Percentiles rank a stretch among this genome's conserved stretches.
These are phyloP conservation scores for Halcyon badia DNA, from an alignment of 2,797 vertebrate genomes.

Conservation along the genomic window DNA sequence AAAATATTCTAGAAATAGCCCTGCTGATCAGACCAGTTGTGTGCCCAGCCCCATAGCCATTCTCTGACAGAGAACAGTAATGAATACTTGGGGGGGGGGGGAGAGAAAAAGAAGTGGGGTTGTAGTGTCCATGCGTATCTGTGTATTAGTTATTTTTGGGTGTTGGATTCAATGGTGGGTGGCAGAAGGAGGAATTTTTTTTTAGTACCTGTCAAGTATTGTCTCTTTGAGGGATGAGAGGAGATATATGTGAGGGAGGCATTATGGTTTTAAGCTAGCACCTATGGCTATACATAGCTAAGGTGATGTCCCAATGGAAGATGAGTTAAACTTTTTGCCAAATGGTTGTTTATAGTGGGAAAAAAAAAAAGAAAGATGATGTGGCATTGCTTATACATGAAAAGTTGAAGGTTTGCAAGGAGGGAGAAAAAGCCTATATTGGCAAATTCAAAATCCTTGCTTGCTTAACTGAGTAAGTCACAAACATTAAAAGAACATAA, in stretches of 20 bases:
- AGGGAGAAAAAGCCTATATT: background rate
- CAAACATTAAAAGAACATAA: conserved; percentile 4
- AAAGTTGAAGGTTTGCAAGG: conserved; percentile 11
- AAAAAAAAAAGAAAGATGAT: background rate
- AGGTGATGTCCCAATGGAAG: background rate
- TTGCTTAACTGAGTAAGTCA: conserved; percentile 35
- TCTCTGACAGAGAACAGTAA: background rate
- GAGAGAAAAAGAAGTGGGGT: background rate
- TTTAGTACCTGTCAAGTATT: background rate
- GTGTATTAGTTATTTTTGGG: background rate
- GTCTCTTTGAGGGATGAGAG: background rate
- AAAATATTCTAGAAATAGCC: background rate
- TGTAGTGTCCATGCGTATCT: background rate
- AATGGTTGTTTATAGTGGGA: background rate
- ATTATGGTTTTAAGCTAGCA: background rate
- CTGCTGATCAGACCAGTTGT: background rate
- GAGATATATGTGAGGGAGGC: background rate
- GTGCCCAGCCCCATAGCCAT: background rate
- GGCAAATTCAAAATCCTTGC: background rate
- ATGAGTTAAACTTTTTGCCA: conserved; percentile 7
- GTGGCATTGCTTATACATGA: background rate
- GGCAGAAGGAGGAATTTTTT: background rate
- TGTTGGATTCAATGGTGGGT: background rate
- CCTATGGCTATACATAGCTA: background rate
- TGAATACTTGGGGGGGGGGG: background rate